These are phyloP conservation scores for Cottoperca gobio DNA, from an alignment of 2,797 vertebrate species.

Conservation along the genomic window DNA sequence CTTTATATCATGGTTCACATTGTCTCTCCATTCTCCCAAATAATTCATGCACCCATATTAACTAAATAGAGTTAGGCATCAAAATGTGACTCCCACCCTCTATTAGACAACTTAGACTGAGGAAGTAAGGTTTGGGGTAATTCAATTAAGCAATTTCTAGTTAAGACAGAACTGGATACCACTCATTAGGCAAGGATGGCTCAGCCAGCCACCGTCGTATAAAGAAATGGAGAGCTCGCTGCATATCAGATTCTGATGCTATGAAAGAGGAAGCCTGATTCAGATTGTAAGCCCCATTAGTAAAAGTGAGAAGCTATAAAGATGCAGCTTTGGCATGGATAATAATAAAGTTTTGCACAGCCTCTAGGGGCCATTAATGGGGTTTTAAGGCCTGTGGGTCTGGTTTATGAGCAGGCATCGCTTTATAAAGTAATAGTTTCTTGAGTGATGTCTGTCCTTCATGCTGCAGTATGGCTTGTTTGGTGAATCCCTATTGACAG, in stretches of 20 bases:
- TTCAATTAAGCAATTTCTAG: conserved; percentile 35
- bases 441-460: neutral
- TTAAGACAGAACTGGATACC: conserved; percentile 1
- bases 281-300: conserved; percentile 17
- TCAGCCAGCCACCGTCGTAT: conserved; percentile 30
- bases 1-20: conserved; percentile 55
- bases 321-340: neutral
- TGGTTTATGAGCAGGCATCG: neutral
- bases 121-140: conserved; percentile 14
- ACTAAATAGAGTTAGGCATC: conserved; percentile 25
- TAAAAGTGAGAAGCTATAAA: conserved; percentile 10
- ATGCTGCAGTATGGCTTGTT: neutral
- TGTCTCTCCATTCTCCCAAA: conserved; percentile 35
- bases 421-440: neutral
- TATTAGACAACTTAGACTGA: conserved; percentile 16
- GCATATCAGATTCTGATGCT: conserved; percentile 9
- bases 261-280: conserved; percentile 7
- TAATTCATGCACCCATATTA: conserved; percentile 51
- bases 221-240: conserved; percentile 26
- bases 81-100: conserved; percentile 19
- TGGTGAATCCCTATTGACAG: neutral
- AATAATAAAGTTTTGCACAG: neutral
- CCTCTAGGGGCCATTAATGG: neutral
- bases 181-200: conserved; percentile 2
- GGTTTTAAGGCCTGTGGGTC: neutral